phyloP scores from a whole-genome alignment of 1,140 invertebrate genomes.

The Parapsyche elsis region DNA sequence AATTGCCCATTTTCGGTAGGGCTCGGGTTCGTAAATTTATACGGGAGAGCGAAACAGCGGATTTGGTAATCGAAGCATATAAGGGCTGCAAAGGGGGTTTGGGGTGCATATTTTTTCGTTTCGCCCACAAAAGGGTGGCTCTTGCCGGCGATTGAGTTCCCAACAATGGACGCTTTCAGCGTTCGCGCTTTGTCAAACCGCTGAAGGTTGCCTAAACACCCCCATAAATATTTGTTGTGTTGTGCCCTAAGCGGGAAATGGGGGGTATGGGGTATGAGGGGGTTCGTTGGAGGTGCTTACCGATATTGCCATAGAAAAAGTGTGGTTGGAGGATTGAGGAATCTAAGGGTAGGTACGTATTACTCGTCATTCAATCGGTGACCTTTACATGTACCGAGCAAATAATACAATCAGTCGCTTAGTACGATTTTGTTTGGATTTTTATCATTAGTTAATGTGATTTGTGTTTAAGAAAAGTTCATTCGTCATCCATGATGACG shows the following conservation, averaged over 20 bases:
- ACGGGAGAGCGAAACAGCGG: constrained; percentile 12
- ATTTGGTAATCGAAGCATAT: constrained; percentile 38
- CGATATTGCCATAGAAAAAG: too few species aligned
- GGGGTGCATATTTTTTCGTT: constrained; percentile 5
- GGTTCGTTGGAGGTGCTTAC: too few species aligned
- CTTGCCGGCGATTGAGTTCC: constrained; percentile 23
- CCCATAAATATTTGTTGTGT: constrained; percentile 32
- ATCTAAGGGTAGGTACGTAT: too few species aligned
- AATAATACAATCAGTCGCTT: too few species aligned
- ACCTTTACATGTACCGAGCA: too few species aligned
- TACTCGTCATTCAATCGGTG: too few species aligned
- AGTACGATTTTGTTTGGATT: too few species aligned
- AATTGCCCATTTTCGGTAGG: not conserved
- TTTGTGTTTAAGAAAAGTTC: too few species aligned
- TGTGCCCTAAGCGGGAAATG: not conserved
- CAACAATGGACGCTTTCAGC: constrained; percentile 21
- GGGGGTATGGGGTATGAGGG: not conserved
- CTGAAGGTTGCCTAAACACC: constrained; percentile 25
- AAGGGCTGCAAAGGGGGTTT: not conserved
- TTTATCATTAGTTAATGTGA: too few species aligned
- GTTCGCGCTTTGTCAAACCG: constrained; percentile 24
- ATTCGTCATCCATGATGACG: too few species aligned
- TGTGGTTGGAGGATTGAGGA: too few species aligned
- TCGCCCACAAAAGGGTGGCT: constrained; percentile 22
- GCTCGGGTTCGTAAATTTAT: constrained; percentile 23